These are phyloP conservation scores for Nematolebias whitei DNA, from an alignment of 2,113 vertebrate species.

Conservation along the genomic window DNA sequence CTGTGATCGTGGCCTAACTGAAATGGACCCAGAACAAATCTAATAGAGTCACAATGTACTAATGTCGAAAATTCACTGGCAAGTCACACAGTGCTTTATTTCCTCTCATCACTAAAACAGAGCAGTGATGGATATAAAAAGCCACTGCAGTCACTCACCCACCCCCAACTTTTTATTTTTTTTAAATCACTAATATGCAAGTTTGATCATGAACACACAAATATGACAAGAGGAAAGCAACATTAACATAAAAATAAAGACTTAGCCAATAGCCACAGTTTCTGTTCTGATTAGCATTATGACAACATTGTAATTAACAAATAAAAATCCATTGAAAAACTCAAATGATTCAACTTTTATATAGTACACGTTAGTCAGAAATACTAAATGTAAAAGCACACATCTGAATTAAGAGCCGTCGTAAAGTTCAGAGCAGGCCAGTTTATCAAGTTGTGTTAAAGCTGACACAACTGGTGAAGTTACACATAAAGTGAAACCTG, in stretches of 20 bases:
- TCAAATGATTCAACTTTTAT: no score
- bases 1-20: slow-evolving; percentile 54
- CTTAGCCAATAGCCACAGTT: neutral
- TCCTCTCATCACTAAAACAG: neutral
- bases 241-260: neutral
- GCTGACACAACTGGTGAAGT: neutral
- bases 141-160: neutral
- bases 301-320: no score
- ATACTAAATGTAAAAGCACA: neutral
- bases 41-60: slow-evolving; percentile 30
- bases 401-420: neutral
- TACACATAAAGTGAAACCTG: neutral
- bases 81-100: neutral
- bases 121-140: neutral
- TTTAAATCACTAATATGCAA: neutral
- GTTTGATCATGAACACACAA: neutral
- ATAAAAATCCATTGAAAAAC: no score
- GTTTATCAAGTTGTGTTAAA: neutral
- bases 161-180: neutral
- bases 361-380: neutral
- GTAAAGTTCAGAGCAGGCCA: neutral
- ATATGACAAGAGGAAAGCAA: neutral
- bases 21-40: slow-evolving; percentile 42
- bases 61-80: slow-evolving; percentile 3
- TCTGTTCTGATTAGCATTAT: no score